Base-by-base conservation (phyloP, 2,888 invertebrate species). In the Deladenus siricidicola region DNA sequence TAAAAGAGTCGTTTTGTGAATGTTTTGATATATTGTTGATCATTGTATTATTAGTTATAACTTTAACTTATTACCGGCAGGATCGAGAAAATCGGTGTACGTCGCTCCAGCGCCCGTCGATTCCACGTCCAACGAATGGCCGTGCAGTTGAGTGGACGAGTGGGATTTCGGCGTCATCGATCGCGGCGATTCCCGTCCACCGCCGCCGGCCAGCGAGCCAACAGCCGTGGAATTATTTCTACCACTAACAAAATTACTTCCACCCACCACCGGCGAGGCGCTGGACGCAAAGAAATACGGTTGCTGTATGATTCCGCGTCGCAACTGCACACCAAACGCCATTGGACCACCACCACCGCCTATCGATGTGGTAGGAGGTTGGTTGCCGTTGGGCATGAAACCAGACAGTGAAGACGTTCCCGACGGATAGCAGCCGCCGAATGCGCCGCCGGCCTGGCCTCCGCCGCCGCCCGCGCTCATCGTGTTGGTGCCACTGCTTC, bases 81-180 rank as follows among this genome's bases (percentile, higher is more conserved):
- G 59, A 17, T 67, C 62, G 19, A 67, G 42, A 26, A 57, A 51
- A 39, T 68, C 63, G 42, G 51, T 45, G 21, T 34, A n/a, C 34
- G 63, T 44, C 2, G 51, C 43, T 0, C 67, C 66, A 34, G 8
- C 39, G 39, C 8, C 39, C 8, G 39, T 6, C 39, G 14, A 14
- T 24, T 75, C 75, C 43, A 67, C 69, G 56, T 75, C 75, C 23
- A 75, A 61, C 21, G 70, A 70, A 43, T 73, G 58, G 14, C 73
- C 75, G 58, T 74, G 73, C 1, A 75, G 58, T 58, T 75, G 75
- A 24, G 66, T 69, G 34, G 70, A 72, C 0, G 72, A 73, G 14
- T 66, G 66, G n/a, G 65, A 66, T 26, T 66, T 66, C 21, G 29
- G 48, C 21, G 45, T 34, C 39, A 29, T 55, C 34, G 48, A 64